Percentiles rank a stretch among this genome's conserved stretches.
These are phyloP conservation scores for Pocillopora verrucosa DNA, from an alignment of 64 coral and sea anemone species.

Conservation along the genomic window DNA sequence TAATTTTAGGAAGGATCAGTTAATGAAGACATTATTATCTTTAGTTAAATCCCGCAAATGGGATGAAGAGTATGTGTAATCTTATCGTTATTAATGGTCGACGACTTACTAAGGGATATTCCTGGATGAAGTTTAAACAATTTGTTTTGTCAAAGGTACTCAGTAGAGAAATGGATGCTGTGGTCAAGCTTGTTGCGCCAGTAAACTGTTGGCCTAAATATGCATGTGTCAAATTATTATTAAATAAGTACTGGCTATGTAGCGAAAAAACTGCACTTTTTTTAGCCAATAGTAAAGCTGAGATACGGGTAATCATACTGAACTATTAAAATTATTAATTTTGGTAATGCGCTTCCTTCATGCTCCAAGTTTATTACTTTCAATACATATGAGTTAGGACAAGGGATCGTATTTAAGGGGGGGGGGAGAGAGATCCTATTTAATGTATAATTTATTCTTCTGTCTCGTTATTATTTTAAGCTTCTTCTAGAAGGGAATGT, in stretches of 20 bases:
- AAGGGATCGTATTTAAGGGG: neutral
- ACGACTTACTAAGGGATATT: neutral
- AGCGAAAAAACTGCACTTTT: neutral
- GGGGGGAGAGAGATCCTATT: neutral
- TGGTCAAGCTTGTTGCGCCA: neutral
- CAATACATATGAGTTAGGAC: neutral
- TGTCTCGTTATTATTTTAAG: neutral
- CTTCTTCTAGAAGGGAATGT: neutral
- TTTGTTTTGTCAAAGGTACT: neutral
- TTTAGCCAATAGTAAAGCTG: too few relatives aligned
- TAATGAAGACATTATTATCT: neutral
- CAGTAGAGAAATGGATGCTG: neutral
- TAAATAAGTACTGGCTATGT: neutral
- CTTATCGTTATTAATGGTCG: neutral
- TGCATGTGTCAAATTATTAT: neutral
- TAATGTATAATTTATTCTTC: constrained; percentile 35
- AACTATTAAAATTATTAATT: too few relatives aligned
- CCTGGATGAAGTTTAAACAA: neutral
- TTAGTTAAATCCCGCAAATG: neutral
- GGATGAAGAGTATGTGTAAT: neutral
- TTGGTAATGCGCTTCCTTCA: too few relatives aligned
- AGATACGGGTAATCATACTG: too few relatives aligned
- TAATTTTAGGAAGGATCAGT: too few relatives aligned
- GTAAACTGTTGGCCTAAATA: neutral
- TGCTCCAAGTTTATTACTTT: neutral